Conservation (phyloP, 2,888 invertebrate species). For the Pogonocherus hispidulus region DNA sequence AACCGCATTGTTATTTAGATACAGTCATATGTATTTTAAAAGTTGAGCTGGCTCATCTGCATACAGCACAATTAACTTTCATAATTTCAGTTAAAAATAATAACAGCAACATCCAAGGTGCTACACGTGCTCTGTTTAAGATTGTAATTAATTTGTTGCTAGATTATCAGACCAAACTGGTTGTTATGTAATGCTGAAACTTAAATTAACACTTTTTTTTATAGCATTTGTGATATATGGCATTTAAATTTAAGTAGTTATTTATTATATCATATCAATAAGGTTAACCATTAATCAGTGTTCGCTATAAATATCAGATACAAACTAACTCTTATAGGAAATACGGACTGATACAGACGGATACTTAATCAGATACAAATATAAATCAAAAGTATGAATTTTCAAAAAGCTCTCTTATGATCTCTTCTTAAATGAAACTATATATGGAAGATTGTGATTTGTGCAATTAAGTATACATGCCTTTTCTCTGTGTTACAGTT, state of each 20-base stretch:
- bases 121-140: background rate
- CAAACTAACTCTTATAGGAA: too few relatives aligned
- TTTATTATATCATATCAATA: too few relatives aligned
- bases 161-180: background rate
- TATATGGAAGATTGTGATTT: too few relatives aligned
- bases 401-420: too few relatives aligned
- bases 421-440: too few relatives aligned
- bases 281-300: background rate
- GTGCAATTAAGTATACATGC: too few relatives aligned
- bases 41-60: background rate
- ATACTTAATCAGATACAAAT: too few relatives aligned
- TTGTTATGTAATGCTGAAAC: background rate
- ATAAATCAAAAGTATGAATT: too few relatives aligned
- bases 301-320: background rate
- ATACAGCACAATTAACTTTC: constrained; percentile 11
- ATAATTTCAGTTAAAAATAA: constrained; percentile 10
- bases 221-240: background rate
- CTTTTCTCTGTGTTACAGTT: too few relatives aligned
- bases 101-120: background rate
- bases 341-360: too few relatives aligned
- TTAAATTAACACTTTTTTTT: background rate
- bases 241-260: background rate
- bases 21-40: background rate
- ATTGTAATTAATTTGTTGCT: background rate
- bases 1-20: background rate